Evolutionary conservation across 1,140 invertebrate species (phyloP).

Genomic region (Pogonomyrmex californicus): DNA sequence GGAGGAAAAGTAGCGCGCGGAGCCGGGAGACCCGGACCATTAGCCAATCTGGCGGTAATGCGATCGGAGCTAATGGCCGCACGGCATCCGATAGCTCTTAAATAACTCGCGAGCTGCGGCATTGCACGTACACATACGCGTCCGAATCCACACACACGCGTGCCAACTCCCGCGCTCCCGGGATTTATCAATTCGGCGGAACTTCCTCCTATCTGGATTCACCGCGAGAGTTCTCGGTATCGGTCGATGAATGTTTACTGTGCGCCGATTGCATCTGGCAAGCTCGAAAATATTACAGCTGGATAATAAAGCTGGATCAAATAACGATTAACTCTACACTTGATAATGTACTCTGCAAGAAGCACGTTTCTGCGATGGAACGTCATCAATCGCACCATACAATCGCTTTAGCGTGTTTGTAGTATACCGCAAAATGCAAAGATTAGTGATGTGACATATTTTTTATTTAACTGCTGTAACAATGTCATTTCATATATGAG

Average conservation of each 20-base stretch:
- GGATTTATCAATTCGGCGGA: slow-evolving; percentile 76
- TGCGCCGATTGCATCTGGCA: slow-evolving; percentile 72
- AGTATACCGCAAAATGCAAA: neutral
- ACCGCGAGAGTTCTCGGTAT: slow-evolving; percentile 57
- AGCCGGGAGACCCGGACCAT: slow-evolving; percentile 70
- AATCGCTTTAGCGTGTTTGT: neutral
- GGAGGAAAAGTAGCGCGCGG: slow-evolving; percentile 58
- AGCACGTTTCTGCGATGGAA: neutral
- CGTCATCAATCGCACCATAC: neutral
- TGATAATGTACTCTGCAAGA: neutral
- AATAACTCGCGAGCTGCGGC: slow-evolving; percentile 78
- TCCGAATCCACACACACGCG: slow-evolving; percentile 8
- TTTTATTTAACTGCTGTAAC: slow-evolving; percentile 36
- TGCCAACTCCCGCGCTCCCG: slow-evolving; percentile 15
- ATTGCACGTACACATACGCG: slow-evolving; percentile 65
- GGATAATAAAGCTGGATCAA: slow-evolving; percentile 49
- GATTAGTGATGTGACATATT: slow-evolving; percentile 18
- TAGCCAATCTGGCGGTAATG: slow-evolving; percentile 78
- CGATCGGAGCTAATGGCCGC: slow-evolving; percentile 79
- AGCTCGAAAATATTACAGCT: slow-evolving; percentile 70
- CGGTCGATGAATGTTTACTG: slow-evolving; percentile 74
- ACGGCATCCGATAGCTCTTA: slow-evolving; percentile 76
- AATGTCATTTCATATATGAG: neutral
- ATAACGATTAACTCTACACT: slow-evolving; percentile 67
- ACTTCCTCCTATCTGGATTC: slow-evolving; percentile 65